Base-by-base conservation (phyloP, 1,140 invertebrate species). In the Zaprionus capensis region DNA sequence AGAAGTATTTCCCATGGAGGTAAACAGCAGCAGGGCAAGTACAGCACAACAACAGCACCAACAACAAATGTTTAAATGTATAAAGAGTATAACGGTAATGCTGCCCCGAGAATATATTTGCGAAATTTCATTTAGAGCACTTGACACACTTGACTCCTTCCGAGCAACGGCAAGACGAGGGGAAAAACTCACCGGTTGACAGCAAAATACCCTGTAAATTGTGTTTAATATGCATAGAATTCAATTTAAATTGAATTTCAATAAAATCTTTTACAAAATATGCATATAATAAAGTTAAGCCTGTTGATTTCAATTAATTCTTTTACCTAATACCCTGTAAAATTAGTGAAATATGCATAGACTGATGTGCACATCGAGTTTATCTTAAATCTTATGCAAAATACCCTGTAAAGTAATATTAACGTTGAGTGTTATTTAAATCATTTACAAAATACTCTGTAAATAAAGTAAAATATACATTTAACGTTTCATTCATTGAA, bases 81-180 rank as follows among this genome's bases (percentile, higher is more conserved):
- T 56, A 28, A 9, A 68, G n/a, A 57, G 44, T 53, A 49, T 59
- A 44, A 46, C 9, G 2, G 22, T 22, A 31, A 46, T 46, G n/a
- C 41, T 46, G 41, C 41, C n/a, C n/a, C 15, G 38, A 34, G 22
- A 56, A 76, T 71, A 70, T 46, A 71, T 71, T 71, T 71, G 20
- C n/a, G 44, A 66, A 61, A 71, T 71, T 62, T 72, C 63, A 76
- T 72, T 76, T 67, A 49, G 56, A 72, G 38, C 36, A 71, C 55
- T 67, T 67, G 65, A 67, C 26, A 59, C 56, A 66, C 38, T 72
- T 56, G 63, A 62, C 61, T 76, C 55, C 61, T 49, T 44, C 22
- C 20, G 17, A 14, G 26, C 20, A 14, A 9, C 11, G n/a, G 14
- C 4, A 44, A 17, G n/a, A n/a, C 14, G 41, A 0, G n/a, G 1